phyloP scores from a whole-genome alignment of 2,888 invertebrate species.

The Melanchra persicariae region DNA sequence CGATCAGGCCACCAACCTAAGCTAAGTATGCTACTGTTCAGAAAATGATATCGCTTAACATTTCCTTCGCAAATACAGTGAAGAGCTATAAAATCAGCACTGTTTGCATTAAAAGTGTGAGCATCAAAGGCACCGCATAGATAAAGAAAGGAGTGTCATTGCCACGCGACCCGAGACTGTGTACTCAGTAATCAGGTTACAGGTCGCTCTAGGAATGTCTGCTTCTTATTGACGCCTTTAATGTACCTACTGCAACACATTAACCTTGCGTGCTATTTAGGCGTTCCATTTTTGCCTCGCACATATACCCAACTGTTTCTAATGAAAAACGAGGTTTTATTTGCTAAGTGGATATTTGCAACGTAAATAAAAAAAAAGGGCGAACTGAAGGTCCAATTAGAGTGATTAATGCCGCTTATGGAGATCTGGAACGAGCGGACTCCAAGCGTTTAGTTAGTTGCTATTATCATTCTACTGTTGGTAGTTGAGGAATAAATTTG shows the following conservation, averaged over 20 bases:
- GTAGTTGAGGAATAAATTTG: slow-evolving; percentile 7
- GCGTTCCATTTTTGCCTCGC: slow-evolving; percentile 74
- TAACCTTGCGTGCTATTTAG: slow-evolving; percentile 87
- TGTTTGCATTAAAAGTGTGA: slow-evolving; percentile 45
- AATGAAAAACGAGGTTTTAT: slow-evolving; percentile 63
- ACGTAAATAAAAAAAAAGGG: slow-evolving; percentile 63
- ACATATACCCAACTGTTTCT: slow-evolving; percentile 68
- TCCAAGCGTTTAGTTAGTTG: slow-evolving; percentile 24
- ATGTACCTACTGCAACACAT: slow-evolving; percentile 81
- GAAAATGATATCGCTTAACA: slow-evolving; percentile 10
- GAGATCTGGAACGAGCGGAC: slow-evolving; percentile 54
- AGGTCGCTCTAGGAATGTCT: slow-evolving; percentile 82
- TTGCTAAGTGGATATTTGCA: slow-evolving; percentile 65
- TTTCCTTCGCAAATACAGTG: slow-evolving; percentile 14
- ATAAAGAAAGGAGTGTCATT: slow-evolving; percentile 66
- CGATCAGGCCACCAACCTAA: slow-evolving; percentile 5
- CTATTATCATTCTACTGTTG: slow-evolving; percentile 31
- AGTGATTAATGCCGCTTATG: slow-evolving; percentile 62
- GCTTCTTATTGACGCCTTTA: slow-evolving; percentile 84
- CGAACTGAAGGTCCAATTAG: slow-evolving; percentile 63
- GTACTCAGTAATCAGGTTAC: slow-evolving; percentile 73
- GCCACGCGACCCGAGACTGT: slow-evolving; percentile 59
- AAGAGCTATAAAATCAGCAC: slow-evolving; percentile 26
- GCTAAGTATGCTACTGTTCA: slow-evolving; percentile 10
- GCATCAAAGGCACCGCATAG: slow-evolving; percentile 57